Conservation (phyloP, 2,888 invertebrate species). For the Allolobophora icterica region DNA sequence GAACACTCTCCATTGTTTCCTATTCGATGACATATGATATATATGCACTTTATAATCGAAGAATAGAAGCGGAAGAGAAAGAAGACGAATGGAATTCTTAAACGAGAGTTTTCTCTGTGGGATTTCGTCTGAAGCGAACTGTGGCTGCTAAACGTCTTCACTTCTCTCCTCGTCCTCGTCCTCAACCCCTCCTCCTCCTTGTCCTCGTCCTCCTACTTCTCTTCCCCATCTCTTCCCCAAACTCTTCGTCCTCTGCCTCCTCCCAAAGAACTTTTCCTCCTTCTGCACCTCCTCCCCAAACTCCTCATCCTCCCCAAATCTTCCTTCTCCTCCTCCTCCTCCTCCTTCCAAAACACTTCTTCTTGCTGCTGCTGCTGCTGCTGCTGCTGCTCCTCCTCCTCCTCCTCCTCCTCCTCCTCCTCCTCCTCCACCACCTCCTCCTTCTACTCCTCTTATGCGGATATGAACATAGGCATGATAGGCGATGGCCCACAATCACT, state of each 20-base stretch:
- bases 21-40: too few species aligned
- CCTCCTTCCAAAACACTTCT: slow-evolving; percentile 12
- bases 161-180: not conserved
- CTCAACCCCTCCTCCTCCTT: not conserved
- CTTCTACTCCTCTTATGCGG: not conserved
- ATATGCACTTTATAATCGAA: not conserved
- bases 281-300: not conserved
- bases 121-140: too few species aligned
- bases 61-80: not conserved
- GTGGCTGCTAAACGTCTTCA: too few species aligned
- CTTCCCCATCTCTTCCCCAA: not conserved
- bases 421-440: too few species aligned
- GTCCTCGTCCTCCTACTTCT: not conserved
- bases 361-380: not conserved
- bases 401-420: not conserved
- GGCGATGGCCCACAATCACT: not conserved
- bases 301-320: not conserved
- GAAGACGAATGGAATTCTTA: not conserved
- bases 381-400: not conserved
- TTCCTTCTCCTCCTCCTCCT: slow-evolving; percentile 20
- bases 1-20: too few species aligned
- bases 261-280: not conserved
- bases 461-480: not conserved
- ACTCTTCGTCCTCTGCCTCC: too few species aligned
- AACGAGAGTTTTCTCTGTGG: not conserved